Evolutionary conservation across 2,888 invertebrate genomes (phyloP).

Genomic region (Papilio gigon): DNA sequence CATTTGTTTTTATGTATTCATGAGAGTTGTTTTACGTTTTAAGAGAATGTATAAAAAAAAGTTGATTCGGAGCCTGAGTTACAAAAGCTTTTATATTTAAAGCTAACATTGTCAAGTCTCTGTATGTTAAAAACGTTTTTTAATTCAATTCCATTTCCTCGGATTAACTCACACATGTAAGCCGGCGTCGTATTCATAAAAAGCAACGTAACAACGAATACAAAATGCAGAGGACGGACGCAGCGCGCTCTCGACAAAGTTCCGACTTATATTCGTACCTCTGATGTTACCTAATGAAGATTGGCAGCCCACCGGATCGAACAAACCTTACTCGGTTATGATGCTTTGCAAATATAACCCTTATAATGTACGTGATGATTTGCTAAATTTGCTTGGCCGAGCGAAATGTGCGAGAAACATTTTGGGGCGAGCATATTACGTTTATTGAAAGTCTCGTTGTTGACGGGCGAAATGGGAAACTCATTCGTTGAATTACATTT

Average conservation of each 20-base stretch:
- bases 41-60: background rate
- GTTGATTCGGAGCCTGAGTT: background rate
- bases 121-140: constrained; percentile 47
- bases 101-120: constrained; percentile 30
- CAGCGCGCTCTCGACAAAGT: constrained; percentile 60
- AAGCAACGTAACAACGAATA: constrained; percentile 63
- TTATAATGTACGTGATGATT: constrained; percentile 30
- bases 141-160: constrained; percentile 52
- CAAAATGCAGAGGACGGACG: constrained; percentile 65
- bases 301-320: constrained; percentile 74
- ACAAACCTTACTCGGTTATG: constrained; percentile 55
- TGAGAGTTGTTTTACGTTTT: background rate
- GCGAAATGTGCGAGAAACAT: constrained; percentile 19
- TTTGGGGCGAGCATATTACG: constrained; percentile 38
- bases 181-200: constrained; percentile 56
- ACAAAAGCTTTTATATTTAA: constrained; percentile 19
- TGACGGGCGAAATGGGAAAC: constrained; percentile 33
- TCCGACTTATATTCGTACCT: constrained; percentile 61
- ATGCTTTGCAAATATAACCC: constrained; percentile 42
- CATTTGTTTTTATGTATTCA: background rate
- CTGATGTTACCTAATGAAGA: constrained; percentile 73
- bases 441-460: constrained; percentile 38
- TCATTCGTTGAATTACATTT: constrained; percentile 30
- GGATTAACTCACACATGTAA: constrained; percentile 54
- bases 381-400: constrained; percentile 13